These are phyloP conservation scores for Tylochromis polylepis DNA, from an alignment of 2,113 vertebrate genomes.

Conservation along the genomic window DNA sequence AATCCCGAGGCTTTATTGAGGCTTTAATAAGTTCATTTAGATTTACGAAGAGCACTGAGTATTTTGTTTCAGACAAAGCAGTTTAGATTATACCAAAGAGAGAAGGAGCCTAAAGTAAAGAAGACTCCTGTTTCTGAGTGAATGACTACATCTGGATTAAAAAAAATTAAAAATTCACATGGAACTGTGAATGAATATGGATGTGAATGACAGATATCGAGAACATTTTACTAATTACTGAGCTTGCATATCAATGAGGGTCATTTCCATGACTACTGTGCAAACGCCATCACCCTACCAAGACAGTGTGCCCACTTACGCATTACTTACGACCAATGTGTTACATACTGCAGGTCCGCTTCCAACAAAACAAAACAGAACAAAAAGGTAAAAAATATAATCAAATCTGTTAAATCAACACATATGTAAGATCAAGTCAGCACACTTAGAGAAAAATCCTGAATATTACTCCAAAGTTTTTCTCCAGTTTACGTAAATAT, in stretches of 20 bases:
- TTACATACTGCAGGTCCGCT: background rate
- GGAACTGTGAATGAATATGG: background rate
- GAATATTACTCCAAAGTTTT: background rate
- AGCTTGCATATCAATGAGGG: background rate
- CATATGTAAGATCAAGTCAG: background rate
- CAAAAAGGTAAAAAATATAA: background rate
- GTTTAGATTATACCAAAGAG: background rate
- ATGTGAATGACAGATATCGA: background rate
- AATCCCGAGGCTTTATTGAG: background rate
- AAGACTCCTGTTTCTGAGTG: background rate
- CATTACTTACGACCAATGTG: background rate
- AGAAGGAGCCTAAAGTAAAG: background rate
- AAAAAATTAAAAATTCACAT: background rate
- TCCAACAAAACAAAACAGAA: background rate
- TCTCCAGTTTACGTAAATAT: background rate
- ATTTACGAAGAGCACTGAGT: background rate
- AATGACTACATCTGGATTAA: background rate
- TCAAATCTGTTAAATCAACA: background rate
- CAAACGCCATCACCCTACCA: background rate
- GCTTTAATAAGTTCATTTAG: background rate
- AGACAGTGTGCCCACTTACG: background rate
- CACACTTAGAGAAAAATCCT: background rate
- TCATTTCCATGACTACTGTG: background rate
- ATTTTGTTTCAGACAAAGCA: background rate
- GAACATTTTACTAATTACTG: background rate